Percentiles rank a stretch among this genome's conserved stretches.
Evolutionary conservation across 2,113 vertebrate genomes (phyloP).

Genomic region (Cebidichthys violaceus): DNA sequence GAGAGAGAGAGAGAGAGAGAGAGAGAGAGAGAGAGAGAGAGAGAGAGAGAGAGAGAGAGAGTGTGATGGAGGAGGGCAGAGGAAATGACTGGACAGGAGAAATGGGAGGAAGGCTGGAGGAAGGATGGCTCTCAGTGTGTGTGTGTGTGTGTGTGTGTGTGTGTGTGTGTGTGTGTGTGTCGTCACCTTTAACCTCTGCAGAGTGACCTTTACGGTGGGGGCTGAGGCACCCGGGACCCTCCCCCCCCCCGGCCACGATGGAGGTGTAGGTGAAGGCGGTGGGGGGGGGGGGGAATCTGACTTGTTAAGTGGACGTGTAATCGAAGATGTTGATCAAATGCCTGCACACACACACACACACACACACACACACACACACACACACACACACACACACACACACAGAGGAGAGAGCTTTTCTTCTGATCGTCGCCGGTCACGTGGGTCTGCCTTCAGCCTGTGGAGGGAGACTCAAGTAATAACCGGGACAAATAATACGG

Average conservation of each 20-base stretch:
- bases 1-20: slow-evolving; percentile 61
- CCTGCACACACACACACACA: slow-evolving; percentile 50
- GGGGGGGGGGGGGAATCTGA: slow-evolving; percentile 40
- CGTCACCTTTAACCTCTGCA: slow-evolving; percentile 71
- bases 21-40: too few relatives aligned
- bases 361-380: too few relatives aligned
- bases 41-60: slow-evolving; percentile 57
- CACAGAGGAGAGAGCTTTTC: slow-evolving; percentile 66
- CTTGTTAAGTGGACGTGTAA: slow-evolving; percentile 79
- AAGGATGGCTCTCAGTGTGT: slow-evolving; percentile 59
- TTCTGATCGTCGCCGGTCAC: slow-evolving; percentile 69
- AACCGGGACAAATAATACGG: slow-evolving; percentile 77
- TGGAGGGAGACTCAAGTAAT: slow-evolving; percentile 70
- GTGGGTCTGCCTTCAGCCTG: slow-evolving; percentile 68
- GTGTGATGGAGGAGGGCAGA: slow-evolving; percentile 67
- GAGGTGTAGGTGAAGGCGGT: slow-evolving; percentile 27
- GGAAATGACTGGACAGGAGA: slow-evolving; percentile 69
- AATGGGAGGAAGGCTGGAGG: slow-evolving; percentile 55
- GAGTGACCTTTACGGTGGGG: slow-evolving; percentile 71
- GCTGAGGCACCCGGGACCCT: slow-evolving; percentile 49
- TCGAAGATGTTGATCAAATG: slow-evolving; percentile 79
- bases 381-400: too few relatives aligned
- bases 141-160: slow-evolving; percentile 25
- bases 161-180: slow-evolving; percentile 21
- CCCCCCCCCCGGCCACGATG: slow-evolving; percentile 28